Percentiles rank a stretch among this genome's conserved stretches.
Evolutionary conservation across 2,113 vertebrate genomes (phyloP).

Genomic region (Craseonycteris thonglongyai): DNA sequence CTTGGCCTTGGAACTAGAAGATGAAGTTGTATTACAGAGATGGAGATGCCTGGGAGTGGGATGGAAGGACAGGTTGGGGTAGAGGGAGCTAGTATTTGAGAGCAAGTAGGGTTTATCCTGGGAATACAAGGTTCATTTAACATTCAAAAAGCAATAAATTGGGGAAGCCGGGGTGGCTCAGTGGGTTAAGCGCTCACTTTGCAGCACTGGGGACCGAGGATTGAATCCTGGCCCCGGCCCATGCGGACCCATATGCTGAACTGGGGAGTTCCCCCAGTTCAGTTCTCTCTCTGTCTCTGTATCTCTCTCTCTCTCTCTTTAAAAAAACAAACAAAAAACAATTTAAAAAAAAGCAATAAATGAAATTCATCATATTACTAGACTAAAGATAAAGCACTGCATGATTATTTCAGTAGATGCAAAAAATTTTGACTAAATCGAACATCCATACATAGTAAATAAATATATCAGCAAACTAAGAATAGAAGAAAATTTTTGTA

Average conservation of each 20-base stretch:
- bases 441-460: background rate
- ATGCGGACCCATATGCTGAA: too few relatives aligned
- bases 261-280: too few relatives aligned
- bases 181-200: too few relatives aligned
- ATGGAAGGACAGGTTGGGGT: background rate
- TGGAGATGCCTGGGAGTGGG: too few relatives aligned
- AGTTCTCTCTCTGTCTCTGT: too few relatives aligned
- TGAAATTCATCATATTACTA: background rate
- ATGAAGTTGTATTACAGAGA: background rate
- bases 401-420: background rate
- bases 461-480: background rate
- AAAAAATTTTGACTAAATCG: background rate
- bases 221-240: too few relatives aligned
- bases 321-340: too few relatives aligned
- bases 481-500: background rate
- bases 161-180: too few relatives aligned
- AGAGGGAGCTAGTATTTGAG: background rate
- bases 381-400: background rate
- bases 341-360: background rate
- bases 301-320: too few relatives aligned
- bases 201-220: too few relatives aligned
- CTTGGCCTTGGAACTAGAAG: background rate
- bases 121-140: background rate
- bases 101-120: background rate
- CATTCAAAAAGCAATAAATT: too few relatives aligned